These are phyloP conservation scores for Scartelaos histophorus DNA, from an alignment of 2,113 vertebrate species.

Conservation along the genomic window DNA sequence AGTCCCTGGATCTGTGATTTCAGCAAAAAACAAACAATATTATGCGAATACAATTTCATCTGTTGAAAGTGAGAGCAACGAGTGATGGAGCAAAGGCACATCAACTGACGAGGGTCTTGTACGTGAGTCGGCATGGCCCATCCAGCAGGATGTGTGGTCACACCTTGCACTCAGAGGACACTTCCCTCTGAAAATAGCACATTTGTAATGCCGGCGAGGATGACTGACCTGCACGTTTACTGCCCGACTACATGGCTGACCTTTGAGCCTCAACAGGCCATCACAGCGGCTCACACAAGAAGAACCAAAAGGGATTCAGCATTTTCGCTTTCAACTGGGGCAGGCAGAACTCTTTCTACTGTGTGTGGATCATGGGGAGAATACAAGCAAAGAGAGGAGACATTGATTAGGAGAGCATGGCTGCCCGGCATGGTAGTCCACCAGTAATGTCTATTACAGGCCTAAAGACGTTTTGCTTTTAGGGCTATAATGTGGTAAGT, in stretches of 20 bases:
- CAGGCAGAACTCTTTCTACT: background rate
- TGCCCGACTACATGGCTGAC: constrained; percentile 68
- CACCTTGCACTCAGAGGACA: constrained; percentile 70
- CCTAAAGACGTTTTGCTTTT: too few relatives aligned
- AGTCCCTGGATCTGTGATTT: constrained; percentile 55
- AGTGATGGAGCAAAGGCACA: constrained; percentile 44
- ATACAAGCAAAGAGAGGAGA: background rate
- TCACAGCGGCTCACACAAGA: constrained; percentile 31
- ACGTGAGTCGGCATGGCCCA: constrained; percentile 65
- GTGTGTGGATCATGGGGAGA: background rate
- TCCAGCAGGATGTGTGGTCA: constrained; percentile 59
- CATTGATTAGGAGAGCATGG: background rate
- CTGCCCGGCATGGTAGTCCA: too few relatives aligned
- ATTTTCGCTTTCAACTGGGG: background rate
- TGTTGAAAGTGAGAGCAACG: constrained; percentile 36
- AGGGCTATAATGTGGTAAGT: background rate
- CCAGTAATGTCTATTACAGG: too few relatives aligned
- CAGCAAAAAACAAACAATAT: constrained; percentile 55
- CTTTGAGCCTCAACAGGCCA: constrained; percentile 65
- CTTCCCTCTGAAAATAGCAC: constrained; percentile 63
- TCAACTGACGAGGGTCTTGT: constrained; percentile 30
- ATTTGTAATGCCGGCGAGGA: constrained; percentile 60
- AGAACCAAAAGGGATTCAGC: constrained; percentile 3
- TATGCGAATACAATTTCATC: constrained; percentile 56
- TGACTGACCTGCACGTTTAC: constrained; percentile 64